Base-by-base conservation (phyloP, 2,797 vertebrate species). In the Intellagama lesueurii region DNA sequence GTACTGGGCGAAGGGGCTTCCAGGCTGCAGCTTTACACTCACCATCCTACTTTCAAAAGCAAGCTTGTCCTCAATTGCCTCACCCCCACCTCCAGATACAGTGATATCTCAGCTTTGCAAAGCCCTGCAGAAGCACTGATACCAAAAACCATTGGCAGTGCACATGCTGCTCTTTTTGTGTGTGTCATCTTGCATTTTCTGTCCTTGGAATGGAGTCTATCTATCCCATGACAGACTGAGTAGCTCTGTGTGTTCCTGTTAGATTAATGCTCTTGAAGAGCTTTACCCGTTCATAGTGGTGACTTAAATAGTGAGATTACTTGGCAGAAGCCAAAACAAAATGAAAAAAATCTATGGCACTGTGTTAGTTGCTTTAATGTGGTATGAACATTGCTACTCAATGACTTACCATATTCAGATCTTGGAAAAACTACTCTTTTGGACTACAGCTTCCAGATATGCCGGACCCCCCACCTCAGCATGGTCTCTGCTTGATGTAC, bases 91-190 rank as follows among this genome's bases (percentile, higher is more conserved):
- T 40, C 44, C 86, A 76, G n/a, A 68, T 56, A 47, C n/a, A 56
- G 70, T 44, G 49, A 90, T 26, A 86, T 64, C 44, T 75, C 77
- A n/a, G 69, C 64, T 88, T 90, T 32, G 26, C 70, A 68, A 44
- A 81, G 40, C 28, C 16, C 56, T 80, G 26, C 30, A 44, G 19
- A 19, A 32, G 73, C 49, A 75, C 52, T 35, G 52, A 81, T 73
- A 85, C 80, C 32, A 68, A 14, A 77, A 22, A 5, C 81, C 30
- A 69, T 44, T 81, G 60, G 70, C 49, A 16, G 16, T 22, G 47
- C 35, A 64, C 7, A 60, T 44, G 16, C 66, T 35, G 24, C 16
- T 81, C 69, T 66, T 47, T 56, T 28, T 75, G 68, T 28, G 16
- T 32, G 35, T 19, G 16, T 30, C 81, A 47, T 79, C 40, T 84